These are phyloP conservation scores for Bolinopsis microptera DNA, from an alignment of 37 sponge, comb jelly and placozoan genomes.

Conservation along the genomic window DNA sequence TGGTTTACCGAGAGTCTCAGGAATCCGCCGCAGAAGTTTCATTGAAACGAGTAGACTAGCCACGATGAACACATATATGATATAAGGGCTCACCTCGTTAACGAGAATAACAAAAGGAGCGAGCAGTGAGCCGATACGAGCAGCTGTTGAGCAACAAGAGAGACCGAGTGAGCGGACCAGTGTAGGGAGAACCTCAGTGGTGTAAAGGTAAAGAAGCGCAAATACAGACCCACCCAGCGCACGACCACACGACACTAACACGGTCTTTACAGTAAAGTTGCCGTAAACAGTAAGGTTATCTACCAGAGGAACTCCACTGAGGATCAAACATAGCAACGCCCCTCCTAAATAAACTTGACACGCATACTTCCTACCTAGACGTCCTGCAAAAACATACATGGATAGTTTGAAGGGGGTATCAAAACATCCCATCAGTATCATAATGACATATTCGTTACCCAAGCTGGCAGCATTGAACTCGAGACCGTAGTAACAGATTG, in stretches of 20 bases:
- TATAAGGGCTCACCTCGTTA: conserved; percentile 15
- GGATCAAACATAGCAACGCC: not conserved
- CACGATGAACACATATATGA: conserved; percentile 2
- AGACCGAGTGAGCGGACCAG: conserved; percentile 46
- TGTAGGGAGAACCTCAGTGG: conserved; percentile 33
- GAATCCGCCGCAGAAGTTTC: not conserved
- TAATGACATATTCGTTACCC: conserved; percentile 45
- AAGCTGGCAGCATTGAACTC: conserved; percentile 48
- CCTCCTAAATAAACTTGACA: not conserved
- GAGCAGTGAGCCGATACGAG: conserved; percentile 15
- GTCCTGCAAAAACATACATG: conserved; percentile 3
- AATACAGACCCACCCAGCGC: conserved; percentile 39
- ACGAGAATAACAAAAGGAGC: conserved; percentile 47
- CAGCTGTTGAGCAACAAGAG: conserved; percentile 15
- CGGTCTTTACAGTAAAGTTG: not conserved
- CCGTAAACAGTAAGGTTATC: not conserved
- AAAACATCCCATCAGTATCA: conserved; percentile 56
- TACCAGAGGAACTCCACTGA: not conserved
- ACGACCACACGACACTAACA: conserved; percentile 33
- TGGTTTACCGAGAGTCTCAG: conserved; percentile 54
- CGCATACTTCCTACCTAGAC: not conserved
- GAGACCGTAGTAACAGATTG: conserved; percentile 54
- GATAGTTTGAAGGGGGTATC: conserved; percentile 29
- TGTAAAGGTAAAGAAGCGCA: conserved; percentile 42
- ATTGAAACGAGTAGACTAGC: not conserved